Percentiles rank a stretch among this genome's conserved stretches.
Conservation (phyloP, 2,888 invertebrate species). For the Drosophila acutilabella region DNA sequence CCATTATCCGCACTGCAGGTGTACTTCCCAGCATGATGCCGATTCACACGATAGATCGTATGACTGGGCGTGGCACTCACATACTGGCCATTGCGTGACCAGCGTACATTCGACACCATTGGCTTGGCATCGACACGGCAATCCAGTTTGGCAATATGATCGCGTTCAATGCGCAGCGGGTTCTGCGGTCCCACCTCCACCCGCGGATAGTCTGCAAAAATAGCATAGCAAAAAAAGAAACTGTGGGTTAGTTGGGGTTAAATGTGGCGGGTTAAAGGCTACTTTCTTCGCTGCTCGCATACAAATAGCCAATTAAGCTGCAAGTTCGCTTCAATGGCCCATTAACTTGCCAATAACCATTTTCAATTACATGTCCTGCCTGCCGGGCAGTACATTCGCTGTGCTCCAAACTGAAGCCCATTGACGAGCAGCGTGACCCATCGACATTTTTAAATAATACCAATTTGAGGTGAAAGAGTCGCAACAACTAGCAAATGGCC, state of each 20-base stretch:
- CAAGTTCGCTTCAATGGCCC: slow-evolving; percentile 43
- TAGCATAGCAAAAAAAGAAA: neutral
- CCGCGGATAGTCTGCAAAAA: slow-evolving; percentile 92
- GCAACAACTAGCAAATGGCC: slow-evolving; percentile 45
- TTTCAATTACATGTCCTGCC: slow-evolving; percentile 67
- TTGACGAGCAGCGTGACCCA: slow-evolving; percentile 69
- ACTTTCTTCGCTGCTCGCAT: slow-evolving; percentile 43
- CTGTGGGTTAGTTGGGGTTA: neutral
- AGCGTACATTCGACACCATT: slow-evolving; percentile 91
- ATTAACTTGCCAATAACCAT: slow-evolving; percentile 78
- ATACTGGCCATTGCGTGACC: slow-evolving; percentile 94
- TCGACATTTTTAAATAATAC: slow-evolving; percentile 78
- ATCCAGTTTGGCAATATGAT: slow-evolving; percentile 92
- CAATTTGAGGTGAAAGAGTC: slow-evolving; percentile 61
- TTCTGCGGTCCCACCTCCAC: slow-evolving; percentile 96
- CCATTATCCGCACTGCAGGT: slow-evolving; percentile 95
- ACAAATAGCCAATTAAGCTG: slow-evolving; percentile 74
- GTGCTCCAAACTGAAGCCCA: slow-evolving; percentile 28
- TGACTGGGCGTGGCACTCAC: slow-evolving; percentile 92
- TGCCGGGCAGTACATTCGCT: slow-evolving; percentile 17
- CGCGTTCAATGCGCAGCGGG: slow-evolving; percentile 94
- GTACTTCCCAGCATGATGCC: slow-evolving; percentile 95
- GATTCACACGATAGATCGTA: slow-evolving; percentile 91
- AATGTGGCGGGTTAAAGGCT: neutral
- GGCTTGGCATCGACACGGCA: slow-evolving; percentile 98